Evolutionary conservation across 1,140 invertebrate species (phyloP).

Genomic region (Drosophila repleta): DNA sequence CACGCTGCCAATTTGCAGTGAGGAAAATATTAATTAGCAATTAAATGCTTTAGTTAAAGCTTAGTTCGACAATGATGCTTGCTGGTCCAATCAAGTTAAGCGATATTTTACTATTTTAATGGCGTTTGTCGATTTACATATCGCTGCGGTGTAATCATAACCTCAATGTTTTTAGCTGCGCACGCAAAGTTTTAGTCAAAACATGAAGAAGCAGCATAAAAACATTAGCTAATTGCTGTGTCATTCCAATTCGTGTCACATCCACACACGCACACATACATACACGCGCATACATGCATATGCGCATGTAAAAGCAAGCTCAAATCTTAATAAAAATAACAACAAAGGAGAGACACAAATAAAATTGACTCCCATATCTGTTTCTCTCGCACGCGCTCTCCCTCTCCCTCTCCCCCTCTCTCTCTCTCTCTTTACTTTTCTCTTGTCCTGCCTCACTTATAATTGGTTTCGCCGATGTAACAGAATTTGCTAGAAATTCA

Average conservation of each 20-base stretch:
- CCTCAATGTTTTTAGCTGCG: conserved; percentile 22
- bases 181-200: conserved; percentile 26
- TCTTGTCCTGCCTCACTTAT: background rate
- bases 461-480: conserved; percentile 6
- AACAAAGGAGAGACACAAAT: background rate
- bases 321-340: background rate
- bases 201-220: conserved; percentile 17
- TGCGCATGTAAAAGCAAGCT: conserved; percentile 1
- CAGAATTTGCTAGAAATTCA: conserved; percentile 19
- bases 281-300: background rate
- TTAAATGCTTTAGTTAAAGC: background rate
- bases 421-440: too few species aligned
- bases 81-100: conserved; percentile 2
- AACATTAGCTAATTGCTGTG: conserved; percentile 43
- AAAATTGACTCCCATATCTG: background rate
- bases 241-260: conserved; percentile 14
- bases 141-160: conserved; percentile 8
- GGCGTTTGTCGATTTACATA: conserved; percentile 12
- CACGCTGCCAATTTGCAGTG: too few species aligned
- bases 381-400: background rate
- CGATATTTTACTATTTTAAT: conserved; percentile 3
- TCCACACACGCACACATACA: conserved; percentile 6
- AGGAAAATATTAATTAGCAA: background rate
- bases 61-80: background rate
- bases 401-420: background rate